These are phyloP conservation scores for Ctenopoma multispine DNA, from an alignment of 2,797 vertebrate genomes.

Conservation along the genomic window DNA sequence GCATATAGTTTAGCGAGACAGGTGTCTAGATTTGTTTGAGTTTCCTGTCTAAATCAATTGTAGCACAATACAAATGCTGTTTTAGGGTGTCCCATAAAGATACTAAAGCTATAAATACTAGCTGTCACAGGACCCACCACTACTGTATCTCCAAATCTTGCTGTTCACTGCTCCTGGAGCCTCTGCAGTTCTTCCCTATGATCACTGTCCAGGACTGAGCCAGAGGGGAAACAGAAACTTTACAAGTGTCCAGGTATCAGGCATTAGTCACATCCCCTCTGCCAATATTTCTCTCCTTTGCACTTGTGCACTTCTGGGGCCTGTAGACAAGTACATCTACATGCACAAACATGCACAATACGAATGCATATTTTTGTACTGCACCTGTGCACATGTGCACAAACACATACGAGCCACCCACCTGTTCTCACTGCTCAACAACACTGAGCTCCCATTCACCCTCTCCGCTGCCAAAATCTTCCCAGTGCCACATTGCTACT, in stretches of 20 bases:
- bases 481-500: conserved; percentile 24
- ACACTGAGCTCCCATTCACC: conserved; percentile 34
- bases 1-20: conserved; percentile 3
- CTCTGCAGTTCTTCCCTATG: conserved; percentile 33
- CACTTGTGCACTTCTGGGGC: conserved; percentile 55
- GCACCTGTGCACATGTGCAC: conserved; percentile 40
- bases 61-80: conserved; percentile 10
- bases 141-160: conserved; percentile 31
- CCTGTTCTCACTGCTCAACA: conserved; percentile 70
- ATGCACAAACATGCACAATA: conserved; percentile 41
- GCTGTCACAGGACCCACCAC: conserved; percentile 16
- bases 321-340: conserved; percentile 30
- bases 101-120: conserved; percentile 17
- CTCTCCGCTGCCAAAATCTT: conserved; percentile 50
- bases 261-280: conserved; percentile 70
- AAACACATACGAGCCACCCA: conserved; percentile 53
- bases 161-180: conserved; percentile 17
- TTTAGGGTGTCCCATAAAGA: neutral
- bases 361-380: conserved; percentile 24
- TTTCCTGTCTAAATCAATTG: conserved; percentile 19
- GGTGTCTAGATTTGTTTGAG: conserved; percentile 7
- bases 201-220: conserved; percentile 58
- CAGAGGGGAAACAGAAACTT: conserved; percentile 41
- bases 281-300: conserved; percentile 72
- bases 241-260: conserved; percentile 54